Conservation (phyloP, 2,113 vertebrate genomes). For the Hirundichthys speculiger region DNA sequence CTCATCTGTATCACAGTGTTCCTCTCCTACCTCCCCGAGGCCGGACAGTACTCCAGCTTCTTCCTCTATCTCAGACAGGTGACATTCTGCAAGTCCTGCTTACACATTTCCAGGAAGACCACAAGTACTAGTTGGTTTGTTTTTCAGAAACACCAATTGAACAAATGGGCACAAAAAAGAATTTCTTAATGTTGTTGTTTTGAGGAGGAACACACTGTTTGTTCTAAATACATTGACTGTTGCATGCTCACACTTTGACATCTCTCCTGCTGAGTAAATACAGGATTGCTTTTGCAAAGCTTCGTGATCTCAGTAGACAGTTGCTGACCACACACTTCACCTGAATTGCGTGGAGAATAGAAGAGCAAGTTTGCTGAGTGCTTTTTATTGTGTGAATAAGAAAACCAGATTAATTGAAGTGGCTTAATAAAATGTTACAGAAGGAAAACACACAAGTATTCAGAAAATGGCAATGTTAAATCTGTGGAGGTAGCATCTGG, state of each 20-base stretch:
- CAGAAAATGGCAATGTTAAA: neutral
- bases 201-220: neutral
- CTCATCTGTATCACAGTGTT: slow-evolving; percentile 95
- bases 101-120: neutral
- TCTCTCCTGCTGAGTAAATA: slow-evolving; percentile 7
- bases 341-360: neutral
- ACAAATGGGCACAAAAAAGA: no score
- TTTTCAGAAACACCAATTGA: no score
- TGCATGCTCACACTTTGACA: neutral
- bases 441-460: no score
- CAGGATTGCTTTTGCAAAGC: neutral
- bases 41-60: slow-evolving; percentile 94
- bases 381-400: neutral
- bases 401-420: no score
- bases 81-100: slow-evolving; percentile 1
- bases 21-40: slow-evolving; percentile 93
- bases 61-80: slow-evolving; percentile 94
- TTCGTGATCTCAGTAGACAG: neutral
- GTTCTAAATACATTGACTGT: neutral
- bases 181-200: no score
- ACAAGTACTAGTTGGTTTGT: no score
- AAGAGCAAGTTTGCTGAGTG: slow-evolving; percentile 21
- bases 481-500: neutral
- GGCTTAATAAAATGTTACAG: no score
- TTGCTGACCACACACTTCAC: slow-evolving; percentile 10